phyloP scores from a whole-genome alignment of 2,113 vertebrate species.

The Microcebus murinus region DNA sequence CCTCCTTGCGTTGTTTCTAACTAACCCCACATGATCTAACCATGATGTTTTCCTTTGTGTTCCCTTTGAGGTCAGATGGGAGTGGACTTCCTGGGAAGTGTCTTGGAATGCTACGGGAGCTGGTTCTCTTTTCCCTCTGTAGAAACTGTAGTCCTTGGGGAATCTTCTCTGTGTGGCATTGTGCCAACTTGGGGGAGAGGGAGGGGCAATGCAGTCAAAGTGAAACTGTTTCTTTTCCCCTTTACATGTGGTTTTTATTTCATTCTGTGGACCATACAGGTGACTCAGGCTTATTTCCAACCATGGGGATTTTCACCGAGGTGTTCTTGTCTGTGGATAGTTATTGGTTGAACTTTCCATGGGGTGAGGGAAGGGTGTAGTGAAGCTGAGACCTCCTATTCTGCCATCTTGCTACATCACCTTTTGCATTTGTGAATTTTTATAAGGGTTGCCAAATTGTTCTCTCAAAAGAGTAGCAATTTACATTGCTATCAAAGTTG shows the following conservation, averaged over 20 bases:
- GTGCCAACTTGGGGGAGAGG: background rate
- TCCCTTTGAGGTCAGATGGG: background rate
- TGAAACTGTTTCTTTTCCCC: background rate
- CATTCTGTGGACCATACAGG: too few relatives aligned
- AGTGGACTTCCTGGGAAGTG: background rate
- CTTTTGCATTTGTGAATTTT: background rate
- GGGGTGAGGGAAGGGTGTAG: background rate
- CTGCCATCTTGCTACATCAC: background rate
- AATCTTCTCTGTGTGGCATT: background rate
- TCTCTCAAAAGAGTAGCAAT: background rate
- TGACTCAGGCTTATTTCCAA: background rate
- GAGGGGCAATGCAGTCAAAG: background rate
- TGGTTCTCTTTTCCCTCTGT: background rate
- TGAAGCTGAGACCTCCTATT: too few relatives aligned
- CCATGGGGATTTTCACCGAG: background rate
- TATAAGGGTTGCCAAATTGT: background rate
- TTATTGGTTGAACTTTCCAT: background rate
- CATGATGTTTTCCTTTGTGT: background rate
- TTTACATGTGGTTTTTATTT: background rate
- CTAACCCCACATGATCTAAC: background rate
- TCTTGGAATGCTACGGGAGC: background rate
- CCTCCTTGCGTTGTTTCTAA: background rate
- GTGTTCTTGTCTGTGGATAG: too few relatives aligned
- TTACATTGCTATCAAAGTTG: fast-evolving
- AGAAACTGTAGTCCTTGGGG: background rate